A percentile compares a stretch with the other conserved stretches of the same genome.
phyloP scores from a whole-genome alignment of 1,140 invertebrate genomes.

The Telenomus remus region DNA sequence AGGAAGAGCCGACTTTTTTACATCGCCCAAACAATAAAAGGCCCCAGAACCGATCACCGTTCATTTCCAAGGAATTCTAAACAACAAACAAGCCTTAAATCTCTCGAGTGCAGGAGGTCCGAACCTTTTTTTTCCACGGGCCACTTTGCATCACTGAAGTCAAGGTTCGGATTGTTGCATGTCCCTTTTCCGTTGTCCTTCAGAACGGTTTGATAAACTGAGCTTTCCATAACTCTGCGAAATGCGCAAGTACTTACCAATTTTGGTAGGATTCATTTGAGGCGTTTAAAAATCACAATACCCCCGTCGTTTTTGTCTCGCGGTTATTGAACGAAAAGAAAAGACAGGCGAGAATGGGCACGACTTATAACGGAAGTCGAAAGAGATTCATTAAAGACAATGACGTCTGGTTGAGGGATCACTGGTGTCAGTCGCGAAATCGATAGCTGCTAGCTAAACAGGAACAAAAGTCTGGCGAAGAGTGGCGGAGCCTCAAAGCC shows the following conservation, averaged over 20 bases:
- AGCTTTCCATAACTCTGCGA: no score
- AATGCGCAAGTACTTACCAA: no score
- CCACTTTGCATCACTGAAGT: no score
- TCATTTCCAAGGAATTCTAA: constrained; percentile 37
- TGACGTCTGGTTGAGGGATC: not conserved
- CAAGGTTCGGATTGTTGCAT: no score
- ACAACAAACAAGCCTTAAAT: constrained; percentile 39
- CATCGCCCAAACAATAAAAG: constrained; percentile 10
- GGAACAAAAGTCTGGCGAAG: not conserved
- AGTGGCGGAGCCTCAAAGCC: constrained; percentile 3
- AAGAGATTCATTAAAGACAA: not conserved
- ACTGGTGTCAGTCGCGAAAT: not conserved
- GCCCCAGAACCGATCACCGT: constrained; percentile 11
- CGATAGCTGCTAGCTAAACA: not conserved
- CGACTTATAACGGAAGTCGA: no score
- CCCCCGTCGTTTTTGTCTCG: no score
- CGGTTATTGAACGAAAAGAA: no score
- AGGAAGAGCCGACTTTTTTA: constrained; percentile 27
- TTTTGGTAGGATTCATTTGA: no score
- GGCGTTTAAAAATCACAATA: no score
- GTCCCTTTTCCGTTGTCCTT: no score
- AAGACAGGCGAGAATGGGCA: no score
- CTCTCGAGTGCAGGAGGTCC: constrained; percentile 13
- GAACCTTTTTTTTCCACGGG: constrained; percentile 2
- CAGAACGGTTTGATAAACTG: no score